phyloP scores from a whole-genome alignment of 2,888 invertebrate species.

The Cantharis lateralis region DNA sequence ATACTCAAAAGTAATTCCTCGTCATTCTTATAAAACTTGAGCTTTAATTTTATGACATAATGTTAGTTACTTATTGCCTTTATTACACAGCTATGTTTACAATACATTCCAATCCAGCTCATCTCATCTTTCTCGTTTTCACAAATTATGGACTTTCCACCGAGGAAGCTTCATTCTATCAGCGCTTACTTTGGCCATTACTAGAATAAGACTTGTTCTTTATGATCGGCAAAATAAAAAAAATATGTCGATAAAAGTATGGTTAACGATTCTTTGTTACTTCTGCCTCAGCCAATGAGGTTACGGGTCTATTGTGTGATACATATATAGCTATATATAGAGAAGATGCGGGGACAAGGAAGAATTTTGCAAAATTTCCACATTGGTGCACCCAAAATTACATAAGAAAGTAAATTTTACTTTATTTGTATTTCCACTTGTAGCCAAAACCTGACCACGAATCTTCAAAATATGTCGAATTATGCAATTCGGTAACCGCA shows the following conservation, averaged over 20 bases:
- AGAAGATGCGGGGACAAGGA: neutral
- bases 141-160: neutral
- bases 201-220: neutral
- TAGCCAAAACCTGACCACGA: neutral
- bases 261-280: constrained; percentile 3
- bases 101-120: neutral
- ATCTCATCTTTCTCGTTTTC: neutral
- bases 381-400: neutral
- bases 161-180: neutral
- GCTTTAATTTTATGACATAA: constrained; percentile 3
- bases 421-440: neutral
- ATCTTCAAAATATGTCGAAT: neutral
- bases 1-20: constrained; percentile 4
- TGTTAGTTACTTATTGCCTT: neutral
- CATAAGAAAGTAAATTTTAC: neutral
- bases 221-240: neutral
- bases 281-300: neutral
- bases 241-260: neutral
- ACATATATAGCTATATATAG: neutral
- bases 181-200: neutral
- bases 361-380: neutral
- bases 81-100: neutral
- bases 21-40: neutral
- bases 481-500: neutral
- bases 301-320: neutral